phyloP scores from a whole-genome alignment of 2,888 invertebrate species.

The Lasiommata megera region DNA sequence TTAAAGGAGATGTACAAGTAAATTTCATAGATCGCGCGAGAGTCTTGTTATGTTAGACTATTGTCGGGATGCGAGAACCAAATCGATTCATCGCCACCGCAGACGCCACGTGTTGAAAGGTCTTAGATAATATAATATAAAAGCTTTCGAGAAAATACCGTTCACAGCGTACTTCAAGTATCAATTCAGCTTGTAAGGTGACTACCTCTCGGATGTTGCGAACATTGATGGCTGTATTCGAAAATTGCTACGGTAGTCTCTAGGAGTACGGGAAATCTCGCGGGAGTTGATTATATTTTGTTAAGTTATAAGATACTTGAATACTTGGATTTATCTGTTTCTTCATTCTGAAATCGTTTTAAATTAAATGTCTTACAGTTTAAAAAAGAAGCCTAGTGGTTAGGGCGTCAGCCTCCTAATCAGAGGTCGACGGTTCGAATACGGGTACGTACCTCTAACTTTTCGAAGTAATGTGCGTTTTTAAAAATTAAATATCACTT shows the following conservation, averaged over 20 bases:
- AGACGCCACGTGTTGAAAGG: slow-evolving; percentile 46
- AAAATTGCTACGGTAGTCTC: slow-evolving; percentile 61
- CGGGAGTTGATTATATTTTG: slow-evolving; percentile 62
- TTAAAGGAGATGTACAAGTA: no score
- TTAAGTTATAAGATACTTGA: slow-evolving; percentile 44
- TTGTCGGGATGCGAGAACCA: background rate
- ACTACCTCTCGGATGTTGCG: slow-evolving; percentile 65
- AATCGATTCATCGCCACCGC: slow-evolving; percentile 12
- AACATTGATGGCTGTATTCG: slow-evolving; percentile 71
- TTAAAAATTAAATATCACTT: no score
- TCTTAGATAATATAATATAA: slow-evolving; percentile 80
- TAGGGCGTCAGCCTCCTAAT: no score
- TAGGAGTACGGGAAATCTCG: slow-evolving; percentile 45
- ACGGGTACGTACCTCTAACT: no score
- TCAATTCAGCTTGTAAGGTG: slow-evolving; percentile 77
- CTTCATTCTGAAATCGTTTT: no score
- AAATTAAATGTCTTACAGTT: no score
- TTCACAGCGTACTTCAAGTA: slow-evolving; percentile 75
- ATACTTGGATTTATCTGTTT: background rate
- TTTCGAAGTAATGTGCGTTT: no score
- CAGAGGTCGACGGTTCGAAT: no score
- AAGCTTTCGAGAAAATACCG: slow-evolving; percentile 79
- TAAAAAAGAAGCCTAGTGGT: no score
- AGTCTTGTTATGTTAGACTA: no score
- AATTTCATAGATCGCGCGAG: no score